A percentile compares a stretch with the other conserved stretches of the same genome.
These are phyloP conservation scores for Rousettus madagascariensis DNA, from an alignment of 2,797 vertebrate genomes.

Conservation along the genomic window DNA sequence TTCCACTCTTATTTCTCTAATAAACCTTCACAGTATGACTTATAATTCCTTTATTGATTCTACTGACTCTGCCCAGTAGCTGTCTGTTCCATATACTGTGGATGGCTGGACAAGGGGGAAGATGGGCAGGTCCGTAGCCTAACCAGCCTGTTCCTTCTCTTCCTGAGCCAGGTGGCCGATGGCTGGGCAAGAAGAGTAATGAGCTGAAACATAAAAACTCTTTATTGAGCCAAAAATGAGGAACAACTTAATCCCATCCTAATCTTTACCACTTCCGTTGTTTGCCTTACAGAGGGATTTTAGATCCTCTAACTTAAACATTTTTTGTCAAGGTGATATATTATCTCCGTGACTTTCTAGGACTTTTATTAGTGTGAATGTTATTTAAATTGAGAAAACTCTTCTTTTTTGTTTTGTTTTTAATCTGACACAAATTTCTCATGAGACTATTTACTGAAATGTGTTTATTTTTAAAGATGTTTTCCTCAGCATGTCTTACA, in stretches of 20 bases:
- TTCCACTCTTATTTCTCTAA: background rate
- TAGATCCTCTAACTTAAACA: background rate
- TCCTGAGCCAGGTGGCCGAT: background rate
- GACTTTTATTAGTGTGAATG: background rate
- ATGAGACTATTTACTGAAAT: background rate
- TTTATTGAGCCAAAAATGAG: background rate
- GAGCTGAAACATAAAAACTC: background rate
- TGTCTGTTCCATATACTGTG: background rate
- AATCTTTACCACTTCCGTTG: background rate
- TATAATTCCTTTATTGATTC: background rate
- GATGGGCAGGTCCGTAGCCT: background rate
- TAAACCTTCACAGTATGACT: background rate
- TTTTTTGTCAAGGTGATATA: background rate
- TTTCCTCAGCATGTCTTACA: background rate
- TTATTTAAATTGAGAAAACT: background rate
- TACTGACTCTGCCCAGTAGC: background rate
- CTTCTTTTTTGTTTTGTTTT: slow-evolving; percentile 29
- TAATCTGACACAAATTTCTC: slow-evolving; percentile 5
- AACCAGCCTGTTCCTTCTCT: background rate
- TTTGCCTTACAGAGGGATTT: background rate
- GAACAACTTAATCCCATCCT: background rate
- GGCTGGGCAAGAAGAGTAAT: background rate
- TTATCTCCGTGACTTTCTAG: slow-evolving; percentile 3
- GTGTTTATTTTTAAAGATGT: slow-evolving; percentile 25
- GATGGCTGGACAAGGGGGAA: background rate